Evolutionary conservation across 92 coral and sea anemone species (phyloP), one percentile per base, ranked within the genome.

Genomic region (Umimayanthus kanabou): DNA sequence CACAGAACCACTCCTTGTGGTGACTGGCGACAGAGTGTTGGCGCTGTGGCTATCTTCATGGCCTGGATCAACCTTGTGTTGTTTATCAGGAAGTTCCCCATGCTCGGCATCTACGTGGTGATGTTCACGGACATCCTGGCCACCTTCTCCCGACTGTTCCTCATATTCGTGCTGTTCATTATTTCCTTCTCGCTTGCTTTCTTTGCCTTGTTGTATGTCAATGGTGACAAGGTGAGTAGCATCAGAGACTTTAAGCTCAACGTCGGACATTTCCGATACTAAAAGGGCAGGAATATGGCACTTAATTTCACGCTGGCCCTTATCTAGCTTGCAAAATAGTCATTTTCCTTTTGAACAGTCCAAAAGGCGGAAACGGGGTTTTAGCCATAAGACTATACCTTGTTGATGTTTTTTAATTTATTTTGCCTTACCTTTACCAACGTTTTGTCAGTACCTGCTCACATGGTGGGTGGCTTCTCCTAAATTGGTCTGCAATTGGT

Each of bases 31-130:
- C 90, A 81, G 80, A 97, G 92, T 58, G 86, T 95, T 39, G 99
- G 99, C 1, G 99, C 99, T 2, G 80, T 97, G 45, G 91, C 99
- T 4, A 92, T 97, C 76, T 97, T 95, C 88, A 78, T 90, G 29
- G 94, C 97, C 4, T 97, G 99, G 99, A 95, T 95, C 92, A 88
- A 90, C 45, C 82, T 97, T 10, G 92, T 95, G 33, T 76, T 93
- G 82, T 97, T 95, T 76, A 93, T 93, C 89, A 90, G 98, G 81
- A 97, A 97, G 85, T 97, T 97, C 77, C 99, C 99, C 2, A 93
- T 89, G 92, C 93, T 97, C 80, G 99, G 99, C 33, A 97, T 97
- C 73, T 97, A 97, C 78, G 95, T 97, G 40, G 99, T 97, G 77
- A 95, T 97, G 99, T 95, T 97, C 78, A 96, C 98, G 25, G 98